Evolutionary conservation across 2,113 vertebrate species (phyloP), one percentile per base, ranked within the genome.

Genomic region (Protomyctophum bolini): DNA sequence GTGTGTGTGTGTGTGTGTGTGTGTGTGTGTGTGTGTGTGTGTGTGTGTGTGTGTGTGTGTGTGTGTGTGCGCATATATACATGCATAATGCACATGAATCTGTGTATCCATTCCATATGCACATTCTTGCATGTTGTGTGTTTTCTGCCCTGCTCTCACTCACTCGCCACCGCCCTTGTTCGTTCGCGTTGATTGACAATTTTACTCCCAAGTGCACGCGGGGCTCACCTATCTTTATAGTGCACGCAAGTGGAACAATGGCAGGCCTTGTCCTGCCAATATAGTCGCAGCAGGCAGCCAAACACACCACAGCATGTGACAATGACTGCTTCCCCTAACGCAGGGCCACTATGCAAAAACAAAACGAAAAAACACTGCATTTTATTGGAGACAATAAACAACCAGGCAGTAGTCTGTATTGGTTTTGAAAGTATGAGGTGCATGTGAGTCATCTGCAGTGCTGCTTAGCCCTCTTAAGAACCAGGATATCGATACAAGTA

Each of bases 281-380:
- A 15, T 10, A 15, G 71, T 86, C 75, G 76, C 71, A 72, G 80
- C 84, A 21, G 21, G 21, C 21, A 21, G 21, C 21, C 21, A 21
- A 21, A 21, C 85, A 82, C 49, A 8, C 74, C 21, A 75, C 77
- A 83, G 82, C 85, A 86, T 79, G 83, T 74, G 83, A 83, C 72
- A 62, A 73, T 7, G n/a, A 73, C 51, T 60, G 29, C 77, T 56
- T 81, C 72, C 63, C 47, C 10, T 21, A 21, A 21, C 1, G 21
- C 21, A 21, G 21, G 21, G 21, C 21, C 21, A 21, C 21, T 2
- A 2, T 21, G 21, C 21, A 21, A 21, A 21, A 21, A 21, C 21
- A 21, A 21, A 21, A 21, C 21, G 2, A 21, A 21, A 21, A 21
- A 21, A 21, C 21, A 21, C 21, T 21, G 21, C 21, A 21, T 21